phyloP scores from a whole-genome alignment of 2,797 vertebrate species.

The Premnoplex brunnescens region DNA sequence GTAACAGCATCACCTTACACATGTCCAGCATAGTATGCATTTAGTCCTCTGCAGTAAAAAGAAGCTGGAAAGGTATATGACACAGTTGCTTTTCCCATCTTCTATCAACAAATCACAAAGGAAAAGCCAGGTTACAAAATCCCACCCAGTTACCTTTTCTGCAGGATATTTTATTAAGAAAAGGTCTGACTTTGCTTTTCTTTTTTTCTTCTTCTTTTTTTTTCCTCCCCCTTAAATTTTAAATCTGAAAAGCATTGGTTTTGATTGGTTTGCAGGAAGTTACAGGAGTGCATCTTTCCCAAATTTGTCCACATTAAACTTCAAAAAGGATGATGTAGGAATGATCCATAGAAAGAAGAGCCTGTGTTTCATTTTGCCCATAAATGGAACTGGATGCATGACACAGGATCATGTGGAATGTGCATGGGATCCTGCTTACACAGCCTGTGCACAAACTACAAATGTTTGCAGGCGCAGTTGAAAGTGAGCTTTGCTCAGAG shows the following conservation, averaged over 20 bases:
- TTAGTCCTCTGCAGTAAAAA: conserved; percentile 47
- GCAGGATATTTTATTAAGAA: neutral
- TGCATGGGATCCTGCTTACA: conserved; percentile 50
- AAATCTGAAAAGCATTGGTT: neutral
- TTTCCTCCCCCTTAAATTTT: neutral
- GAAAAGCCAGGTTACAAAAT: conserved; percentile 32
- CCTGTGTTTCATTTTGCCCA: conserved; percentile 72
- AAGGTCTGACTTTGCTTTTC: neutral
- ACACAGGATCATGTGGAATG: conserved; percentile 57
- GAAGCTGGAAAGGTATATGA: conserved; percentile 33
- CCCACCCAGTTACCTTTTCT: neutral
- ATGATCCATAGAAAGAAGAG: conserved; percentile 31
- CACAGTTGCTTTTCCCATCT: conserved; percentile 14
- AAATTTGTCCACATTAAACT: conserved; percentile 23
- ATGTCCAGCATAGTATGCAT: neutral
- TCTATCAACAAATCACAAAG: conserved; percentile 51
- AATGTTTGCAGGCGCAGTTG: conserved; percentile 41
- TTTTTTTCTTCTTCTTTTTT: too few relatives aligned
- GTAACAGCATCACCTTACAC: neutral
- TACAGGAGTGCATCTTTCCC: neutral
- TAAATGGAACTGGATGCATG: conserved; percentile 72
- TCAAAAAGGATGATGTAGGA: conserved; percentile 59
- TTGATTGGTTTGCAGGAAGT: neutral
- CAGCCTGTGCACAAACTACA: conserved; percentile 32
- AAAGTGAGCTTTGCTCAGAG: conserved; percentile 46